These are phyloP conservation scores for Phenganax stokvisi DNA, from an alignment of 92 coral and sea anemone species.

Conservation along the genomic window DNA sequence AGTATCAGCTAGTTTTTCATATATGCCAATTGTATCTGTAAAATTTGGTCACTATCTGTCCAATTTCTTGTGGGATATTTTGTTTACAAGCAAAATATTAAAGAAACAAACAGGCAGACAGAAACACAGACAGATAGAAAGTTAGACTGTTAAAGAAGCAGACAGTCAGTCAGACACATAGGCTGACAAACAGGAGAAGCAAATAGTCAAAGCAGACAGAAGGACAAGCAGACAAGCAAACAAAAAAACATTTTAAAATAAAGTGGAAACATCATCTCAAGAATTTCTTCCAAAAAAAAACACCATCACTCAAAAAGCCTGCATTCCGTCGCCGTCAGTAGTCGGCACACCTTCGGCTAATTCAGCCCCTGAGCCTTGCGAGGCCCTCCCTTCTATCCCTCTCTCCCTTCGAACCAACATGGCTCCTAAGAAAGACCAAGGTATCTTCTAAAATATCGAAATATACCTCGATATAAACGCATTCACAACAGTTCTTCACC, in stretches of 20 bases:
- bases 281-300: not conserved
- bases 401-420: conserved; percentile 71
- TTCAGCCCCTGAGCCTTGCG: conserved; percentile 8
- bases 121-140: too few relatives aligned
- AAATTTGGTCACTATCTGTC: too few relatives aligned
- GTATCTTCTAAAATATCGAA: conserved; percentile 58
- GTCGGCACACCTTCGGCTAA: not conserved
- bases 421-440: conserved; percentile 87
- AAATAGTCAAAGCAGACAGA: too few relatives aligned
- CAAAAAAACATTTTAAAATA: not conserved
- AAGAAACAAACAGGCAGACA: too few relatives aligned
- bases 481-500: not conserved
- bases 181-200: too few relatives aligned
- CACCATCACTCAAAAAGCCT: conserved; percentile 5
- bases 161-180: too few relatives aligned
- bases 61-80: too few relatives aligned
- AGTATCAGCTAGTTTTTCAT: too few relatives aligned
- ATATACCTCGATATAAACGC: conserved; percentile 38
- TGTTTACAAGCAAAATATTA: too few relatives aligned
- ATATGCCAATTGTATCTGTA: too few relatives aligned
- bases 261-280: not conserved
- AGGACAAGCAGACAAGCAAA: not conserved
- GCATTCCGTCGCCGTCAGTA: not conserved
- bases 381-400: conserved; percentile 63
- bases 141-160: too few relatives aligned